Conservation (phyloP, 1,140 invertebrate species). For the Ceratosolen fusciceps region DNA sequence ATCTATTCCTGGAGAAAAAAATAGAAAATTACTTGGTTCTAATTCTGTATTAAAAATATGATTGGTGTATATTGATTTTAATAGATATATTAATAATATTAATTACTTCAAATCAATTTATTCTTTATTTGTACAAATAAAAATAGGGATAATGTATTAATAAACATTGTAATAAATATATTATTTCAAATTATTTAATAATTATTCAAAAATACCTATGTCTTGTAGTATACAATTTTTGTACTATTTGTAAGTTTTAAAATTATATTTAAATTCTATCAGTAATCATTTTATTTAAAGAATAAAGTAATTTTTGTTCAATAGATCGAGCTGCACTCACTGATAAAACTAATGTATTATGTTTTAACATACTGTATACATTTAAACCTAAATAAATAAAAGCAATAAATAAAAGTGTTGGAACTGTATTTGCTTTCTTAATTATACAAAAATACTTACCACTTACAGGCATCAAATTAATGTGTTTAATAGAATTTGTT, state of each 20-base stretch:
- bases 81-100: no score
- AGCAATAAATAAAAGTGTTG: conserved; percentile 11
- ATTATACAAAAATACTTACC: conserved; percentile 70
- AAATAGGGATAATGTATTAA: no score
- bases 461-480: conserved; percentile 97
- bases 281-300: conserved; percentile 79
- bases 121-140: no score
- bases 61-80: neutral
- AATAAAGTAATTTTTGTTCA: conserved; percentile 87
- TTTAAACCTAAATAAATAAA: conserved; percentile 75
- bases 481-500: conserved; percentile 80
- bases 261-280: conserved; percentile 13
- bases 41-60: conserved; percentile 66
- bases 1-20: conserved; percentile 79
- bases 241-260: no score
- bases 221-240: no score
- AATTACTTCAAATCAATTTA: no score
- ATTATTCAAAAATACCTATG: no score
- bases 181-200: no score
- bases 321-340: conserved; percentile 86
- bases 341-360: conserved; percentile 94
- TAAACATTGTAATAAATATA: no score
- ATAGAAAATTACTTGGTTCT: conserved; percentile 73
- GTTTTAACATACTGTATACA: conserved; percentile 94
- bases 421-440: neutral